phyloP scores from a whole-genome alignment of 2,888 invertebrate species.

The Drosophila mettleri region DNA sequence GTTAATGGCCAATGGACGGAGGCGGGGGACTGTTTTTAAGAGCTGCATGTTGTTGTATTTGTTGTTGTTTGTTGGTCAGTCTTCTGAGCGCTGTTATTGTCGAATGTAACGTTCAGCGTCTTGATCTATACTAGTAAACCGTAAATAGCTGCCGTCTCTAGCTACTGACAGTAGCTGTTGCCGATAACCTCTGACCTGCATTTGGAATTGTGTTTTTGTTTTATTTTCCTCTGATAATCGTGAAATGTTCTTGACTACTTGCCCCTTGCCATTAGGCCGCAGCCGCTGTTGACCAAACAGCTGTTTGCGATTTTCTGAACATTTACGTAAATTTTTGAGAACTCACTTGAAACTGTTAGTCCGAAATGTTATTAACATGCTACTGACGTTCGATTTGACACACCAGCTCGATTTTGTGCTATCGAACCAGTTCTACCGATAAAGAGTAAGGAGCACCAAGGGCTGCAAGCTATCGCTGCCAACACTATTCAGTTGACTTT shows the following conservation, averaged over 20 bases:
- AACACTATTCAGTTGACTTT: constrained; percentile 48
- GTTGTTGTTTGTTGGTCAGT: not conserved
- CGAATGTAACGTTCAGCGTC: constrained; percentile 31
- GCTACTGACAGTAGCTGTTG: not conserved
- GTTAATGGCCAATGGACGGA: not conserved
- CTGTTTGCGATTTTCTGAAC: constrained; percentile 25
- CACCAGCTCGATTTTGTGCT: not conserved
- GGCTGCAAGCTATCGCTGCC: not conserved
- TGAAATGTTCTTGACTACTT: constrained; percentile 38
- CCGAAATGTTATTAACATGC: not conserved
- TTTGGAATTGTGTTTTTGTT: constrained; percentile 20
- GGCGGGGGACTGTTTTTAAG: constrained; percentile 17
- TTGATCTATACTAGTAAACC: constrained; percentile 35
- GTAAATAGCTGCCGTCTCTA: constrained; percentile 7
- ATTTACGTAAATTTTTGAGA: not conserved
- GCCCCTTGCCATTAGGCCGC: constrained; percentile 18
- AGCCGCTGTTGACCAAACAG: constrained; percentile 21
- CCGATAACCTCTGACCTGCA: constrained; percentile 57
- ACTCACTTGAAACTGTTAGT: constrained; percentile 1
- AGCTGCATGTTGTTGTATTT: constrained; percentile 46
- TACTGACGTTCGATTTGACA: not conserved
- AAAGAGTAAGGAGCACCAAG: not conserved
- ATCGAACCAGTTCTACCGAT: constrained; percentile 30
- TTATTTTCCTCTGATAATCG: constrained; percentile 25
- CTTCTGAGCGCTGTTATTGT: constrained; percentile 23